phyloP scores from a whole-genome alignment of 2,113 vertebrate species.

The Nothocercus julius region DNA sequence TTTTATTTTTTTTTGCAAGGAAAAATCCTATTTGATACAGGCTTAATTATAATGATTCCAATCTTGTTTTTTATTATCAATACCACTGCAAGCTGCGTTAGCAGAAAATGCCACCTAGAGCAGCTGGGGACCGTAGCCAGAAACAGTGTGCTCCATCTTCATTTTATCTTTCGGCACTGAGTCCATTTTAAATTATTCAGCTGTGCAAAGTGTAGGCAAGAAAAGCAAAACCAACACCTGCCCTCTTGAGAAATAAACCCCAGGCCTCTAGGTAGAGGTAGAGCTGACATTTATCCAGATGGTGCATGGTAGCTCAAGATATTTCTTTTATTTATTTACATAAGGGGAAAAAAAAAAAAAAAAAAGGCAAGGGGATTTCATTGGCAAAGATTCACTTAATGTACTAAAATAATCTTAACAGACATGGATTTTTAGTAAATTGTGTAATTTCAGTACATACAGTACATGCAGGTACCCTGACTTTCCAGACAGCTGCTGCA shows the following conservation, averaged over 20 bases:
- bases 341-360: background rate
- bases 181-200: slow-evolving; percentile 65
- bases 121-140: slow-evolving; percentile 42
- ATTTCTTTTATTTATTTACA: slow-evolving; percentile 36
- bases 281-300: slow-evolving; percentile 60
- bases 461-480: background rate
- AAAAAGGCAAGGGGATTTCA: background rate
- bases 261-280: slow-evolving; percentile 24
- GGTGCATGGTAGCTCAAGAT: slow-evolving; percentile 9
- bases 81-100: slow-evolving; percentile 15
- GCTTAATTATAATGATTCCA: slow-evolving; percentile 28
- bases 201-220: slow-evolving; percentile 58
- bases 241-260: slow-evolving; percentile 48
- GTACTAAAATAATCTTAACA: background rate
- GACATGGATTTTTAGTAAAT: background rate
- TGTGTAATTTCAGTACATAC: background rate
- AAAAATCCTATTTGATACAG: background rate
- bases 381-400: background rate
- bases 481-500: background rate
- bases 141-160: slow-evolving; percentile 60
- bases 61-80: slow-evolving; percentile 20
- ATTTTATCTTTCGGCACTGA: slow-evolving; percentile 58
- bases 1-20: background rate
- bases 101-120: slow-evolving; percentile 53
- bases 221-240: slow-evolving; percentile 53